Percentiles rank a stretch among this genome's conserved stretches.
Evolutionary conservation across 2,888 invertebrate species (phyloP).

Genomic region (Nemapogon koenigi): DNA sequence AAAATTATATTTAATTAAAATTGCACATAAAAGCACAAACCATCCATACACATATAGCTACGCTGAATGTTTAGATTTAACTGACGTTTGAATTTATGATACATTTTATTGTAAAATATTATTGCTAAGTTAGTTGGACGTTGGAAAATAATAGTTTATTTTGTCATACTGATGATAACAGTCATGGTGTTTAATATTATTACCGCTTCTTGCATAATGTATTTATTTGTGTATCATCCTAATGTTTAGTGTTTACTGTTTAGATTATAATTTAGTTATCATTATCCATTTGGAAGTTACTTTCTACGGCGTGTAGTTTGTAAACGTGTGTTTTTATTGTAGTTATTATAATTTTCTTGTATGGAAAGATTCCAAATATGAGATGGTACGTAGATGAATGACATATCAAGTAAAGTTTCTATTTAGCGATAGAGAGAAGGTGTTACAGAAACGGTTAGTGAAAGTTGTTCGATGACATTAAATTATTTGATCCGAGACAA

Average conservation of each 20-base stretch:
- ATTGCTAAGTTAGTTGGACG: slow-evolving; percentile 59
- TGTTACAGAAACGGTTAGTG: slow-evolving; percentile 37
- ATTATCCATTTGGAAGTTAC: background rate
- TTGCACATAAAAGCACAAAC: slow-evolving; percentile 60
- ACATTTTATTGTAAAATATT: slow-evolving; percentile 64
- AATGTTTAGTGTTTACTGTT: background rate
- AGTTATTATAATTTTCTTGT: slow-evolving; percentile 29
- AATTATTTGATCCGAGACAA: slow-evolving; percentile 47
- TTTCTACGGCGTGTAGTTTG: too few relatives aligned
- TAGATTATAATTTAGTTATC: too few relatives aligned
- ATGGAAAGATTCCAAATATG: slow-evolving; percentile 63
- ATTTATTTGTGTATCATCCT: background rate
- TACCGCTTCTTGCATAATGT: background rate
- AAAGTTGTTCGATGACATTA: slow-evolving; percentile 27
- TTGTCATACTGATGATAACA: slow-evolving; percentile 39
- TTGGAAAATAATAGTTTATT: slow-evolving; percentile 59
- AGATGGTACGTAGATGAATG: slow-evolving; percentile 34
- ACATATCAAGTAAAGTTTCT: slow-evolving; percentile 57
- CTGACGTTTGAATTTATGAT: slow-evolving; percentile 64
- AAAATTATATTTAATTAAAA: slow-evolving; percentile 47
- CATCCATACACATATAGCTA: slow-evolving; percentile 57
- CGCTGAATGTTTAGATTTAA: slow-evolving; percentile 57
- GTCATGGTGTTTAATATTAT: background rate
- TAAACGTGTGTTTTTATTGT: slow-evolving; percentile 57
- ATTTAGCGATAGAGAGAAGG: slow-evolving; percentile 20